Evolutionary conservation across 1,140 invertebrate species (phyloP), one percentile per base, ranked within the genome.

Genomic region (Scaptomyza hsui): DNA sequence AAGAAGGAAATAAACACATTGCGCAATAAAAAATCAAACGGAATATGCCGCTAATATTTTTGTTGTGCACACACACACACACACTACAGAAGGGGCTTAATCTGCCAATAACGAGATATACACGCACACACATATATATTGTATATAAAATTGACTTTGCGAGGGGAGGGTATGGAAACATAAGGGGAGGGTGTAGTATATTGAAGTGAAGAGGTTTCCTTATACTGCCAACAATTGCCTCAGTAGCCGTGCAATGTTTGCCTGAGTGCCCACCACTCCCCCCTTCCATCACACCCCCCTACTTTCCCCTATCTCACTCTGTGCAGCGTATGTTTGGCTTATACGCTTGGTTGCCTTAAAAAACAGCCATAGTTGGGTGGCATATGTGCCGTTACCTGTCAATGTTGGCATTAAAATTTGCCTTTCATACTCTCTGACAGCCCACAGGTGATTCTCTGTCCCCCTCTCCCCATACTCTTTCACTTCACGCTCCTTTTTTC

Each of bases 361-460:
- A 9, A 6, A 29, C 26, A 29, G 7, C n/a, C n/a, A 29, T 2
- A 29, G 26, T 9, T 6, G 26, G 6, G 26, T 29, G 26, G 26
- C 26, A 37, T 72, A 78, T 64, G 72, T 57, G 72, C 59, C 62
- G 61, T 64, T 69, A 79, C 72, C 63, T 80, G 81, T 75, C 81
- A 86, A 86, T 86, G 76, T 86, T 85, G 77, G 81, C 81, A 86
- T 86, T 86, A 86, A 78, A 86, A 86, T 86, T 86, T 86, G 77
- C 81, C 74, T 86, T 86, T 81, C 70, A 85, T 78, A 65, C 62
- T 13, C 32, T 37, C 32, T 4, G 69, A 64, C 73, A 85, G 62
- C 39, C 37, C 53, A 57, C 53, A 57, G 39, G 52, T 55, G 37
- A 5, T 5, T 42, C 21, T 48, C 26, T 45, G 18, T 37, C 9